A percentile compares a stretch with the other conserved stretches of the same genome.
Evolutionary conservation across 2,888 invertebrate genomes (phyloP).

Genomic region (Drosophila colorata): DNA sequence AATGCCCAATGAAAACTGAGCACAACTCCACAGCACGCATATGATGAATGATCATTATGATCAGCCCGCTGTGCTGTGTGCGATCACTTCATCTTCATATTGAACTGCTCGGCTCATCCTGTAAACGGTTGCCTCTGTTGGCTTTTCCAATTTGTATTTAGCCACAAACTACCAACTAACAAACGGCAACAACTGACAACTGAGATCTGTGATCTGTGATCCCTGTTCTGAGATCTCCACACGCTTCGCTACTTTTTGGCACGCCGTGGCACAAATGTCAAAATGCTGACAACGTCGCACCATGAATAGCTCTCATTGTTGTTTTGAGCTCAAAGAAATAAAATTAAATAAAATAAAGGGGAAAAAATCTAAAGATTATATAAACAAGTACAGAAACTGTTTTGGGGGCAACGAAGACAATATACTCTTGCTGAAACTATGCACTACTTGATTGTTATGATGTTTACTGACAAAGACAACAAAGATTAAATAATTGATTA

Average conservation of each 20-base stretch:
- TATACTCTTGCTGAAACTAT: conserved; percentile 22
- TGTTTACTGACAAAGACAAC: too few relatives aligned
- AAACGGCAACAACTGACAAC: conserved; percentile 26
- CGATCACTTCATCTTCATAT: conserved; percentile 53
- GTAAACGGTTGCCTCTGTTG: conserved; percentile 62
- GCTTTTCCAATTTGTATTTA: conserved; percentile 72
- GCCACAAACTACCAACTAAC: conserved; percentile 31
- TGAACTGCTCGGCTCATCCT: conserved; percentile 44
- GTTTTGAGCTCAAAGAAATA: not conserved
- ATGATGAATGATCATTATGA: conserved; percentile 76
- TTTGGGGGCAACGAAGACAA: conserved; percentile 15
- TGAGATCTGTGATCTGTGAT: conserved; percentile 29
- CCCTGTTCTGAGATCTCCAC: conserved; percentile 42
- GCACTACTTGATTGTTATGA: conserved; percentile 25
- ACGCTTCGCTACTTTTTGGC: conserved; percentile 78
- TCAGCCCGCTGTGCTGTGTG: conserved; percentile 55
- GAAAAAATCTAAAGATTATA: conserved; percentile 11
- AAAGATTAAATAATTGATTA: too few relatives aligned
- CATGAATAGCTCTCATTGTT: conserved; percentile 71
- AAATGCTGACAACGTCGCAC: conserved; percentile 48
- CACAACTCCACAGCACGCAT: conserved; percentile 33
- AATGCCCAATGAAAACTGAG: conserved; percentile 59
- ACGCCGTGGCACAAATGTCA: conserved; percentile 66
- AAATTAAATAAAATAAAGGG: not conserved
- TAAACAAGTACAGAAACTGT: conserved; percentile 47